phyloP scores from a whole-genome alignment of 1,140 invertebrate species.

The Ooceraea biroi region DNA sequence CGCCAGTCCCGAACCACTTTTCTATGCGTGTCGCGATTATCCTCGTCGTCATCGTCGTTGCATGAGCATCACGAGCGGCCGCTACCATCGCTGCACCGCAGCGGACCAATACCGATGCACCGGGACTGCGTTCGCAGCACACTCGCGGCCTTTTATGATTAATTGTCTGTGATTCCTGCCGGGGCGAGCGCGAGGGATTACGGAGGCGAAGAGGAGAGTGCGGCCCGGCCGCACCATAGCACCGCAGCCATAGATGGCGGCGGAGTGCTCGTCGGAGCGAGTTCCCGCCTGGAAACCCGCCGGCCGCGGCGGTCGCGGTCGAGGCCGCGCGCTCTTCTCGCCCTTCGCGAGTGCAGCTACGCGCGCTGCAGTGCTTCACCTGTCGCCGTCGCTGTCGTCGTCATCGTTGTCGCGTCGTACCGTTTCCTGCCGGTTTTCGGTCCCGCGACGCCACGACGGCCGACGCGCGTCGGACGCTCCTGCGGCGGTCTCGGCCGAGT shows the following conservation, averaged over 20 bases:
- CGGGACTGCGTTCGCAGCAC: constrained; percentile 16
- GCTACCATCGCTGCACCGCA: constrained; percentile 45
- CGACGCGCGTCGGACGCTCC: neutral
- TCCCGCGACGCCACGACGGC: no score
- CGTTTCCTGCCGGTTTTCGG: neutral
- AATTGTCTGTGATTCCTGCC: constrained; percentile 70
- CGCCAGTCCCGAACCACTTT: constrained; percentile 13
- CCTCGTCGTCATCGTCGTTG: constrained; percentile 54
- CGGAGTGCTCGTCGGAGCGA: constrained; percentile 39
- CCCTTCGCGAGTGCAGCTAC: constrained; percentile 36
- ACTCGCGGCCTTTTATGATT: constrained; percentile 50
- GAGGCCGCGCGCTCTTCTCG: constrained; percentile 21
- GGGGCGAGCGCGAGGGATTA: constrained; percentile 1
- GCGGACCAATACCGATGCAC: constrained; percentile 40
- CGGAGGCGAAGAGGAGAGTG: constrained; percentile 16
- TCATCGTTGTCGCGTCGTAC: neutral
- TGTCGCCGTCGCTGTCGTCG: constrained; percentile 10
- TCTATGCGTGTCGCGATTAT: constrained; percentile 51
- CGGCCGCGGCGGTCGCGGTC: constrained; percentile 16
- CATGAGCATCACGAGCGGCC: constrained; percentile 62
- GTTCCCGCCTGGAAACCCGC: constrained; percentile 3
- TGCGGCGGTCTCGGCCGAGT: constrained; percentile 22
- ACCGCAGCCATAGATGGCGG: constrained; percentile 64
- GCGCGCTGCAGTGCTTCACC: constrained; percentile 16
- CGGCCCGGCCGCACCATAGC: no score